Evolutionary conservation across 2,888 invertebrate species (phyloP).

Genomic region (Invenusta paracnida): DNA sequence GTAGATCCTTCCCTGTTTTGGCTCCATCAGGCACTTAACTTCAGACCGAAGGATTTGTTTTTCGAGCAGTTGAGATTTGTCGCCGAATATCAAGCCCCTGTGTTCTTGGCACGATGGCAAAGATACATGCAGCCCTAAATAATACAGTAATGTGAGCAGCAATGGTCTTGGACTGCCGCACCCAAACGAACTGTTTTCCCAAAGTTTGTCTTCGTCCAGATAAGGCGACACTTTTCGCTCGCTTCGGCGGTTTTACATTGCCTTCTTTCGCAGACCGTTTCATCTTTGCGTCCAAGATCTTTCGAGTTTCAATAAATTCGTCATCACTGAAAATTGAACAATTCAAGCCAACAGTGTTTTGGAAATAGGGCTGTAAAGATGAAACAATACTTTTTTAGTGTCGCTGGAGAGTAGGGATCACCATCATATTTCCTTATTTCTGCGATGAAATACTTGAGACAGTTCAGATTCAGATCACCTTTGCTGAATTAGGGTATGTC

Average conservation of each 20-base stretch:
- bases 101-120: neutral
- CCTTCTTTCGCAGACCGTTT: conserved; percentile 21
- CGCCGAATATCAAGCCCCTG: neutral
- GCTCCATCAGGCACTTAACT: conserved; percentile 27
- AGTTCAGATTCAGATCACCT: conserved; percentile 23
- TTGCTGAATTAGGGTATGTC: neutral
- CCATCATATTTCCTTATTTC: conserved; percentile 18
- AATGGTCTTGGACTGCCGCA: neutral
- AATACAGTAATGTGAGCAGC: conserved; percentile 3
- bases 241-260: conserved; percentile 10
- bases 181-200: conserved; percentile 27
- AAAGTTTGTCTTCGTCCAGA: conserved; percentile 16
- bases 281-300: conserved; percentile 28
- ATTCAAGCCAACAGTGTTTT: neutral
- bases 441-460: conserved; percentile 30
- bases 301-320: conserved; percentile 3
- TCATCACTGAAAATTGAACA: conserved; percentile 22
- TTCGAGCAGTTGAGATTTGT: conserved; percentile 28
- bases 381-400: conserved; percentile 10
- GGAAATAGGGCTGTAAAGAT: neutral
- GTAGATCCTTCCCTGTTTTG: conserved; percentile 4
- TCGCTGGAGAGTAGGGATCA: conserved; percentile 16
- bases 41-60: conserved; percentile 30
- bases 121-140: conserved; percentile 15
- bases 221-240: neutral